A percentile compares a stretch with the other conserved stretches of the same genome.
Evolutionary conservation across 2,888 invertebrate genomes (phyloP).

Genomic region (Lasioglossum villosulum): DNA sequence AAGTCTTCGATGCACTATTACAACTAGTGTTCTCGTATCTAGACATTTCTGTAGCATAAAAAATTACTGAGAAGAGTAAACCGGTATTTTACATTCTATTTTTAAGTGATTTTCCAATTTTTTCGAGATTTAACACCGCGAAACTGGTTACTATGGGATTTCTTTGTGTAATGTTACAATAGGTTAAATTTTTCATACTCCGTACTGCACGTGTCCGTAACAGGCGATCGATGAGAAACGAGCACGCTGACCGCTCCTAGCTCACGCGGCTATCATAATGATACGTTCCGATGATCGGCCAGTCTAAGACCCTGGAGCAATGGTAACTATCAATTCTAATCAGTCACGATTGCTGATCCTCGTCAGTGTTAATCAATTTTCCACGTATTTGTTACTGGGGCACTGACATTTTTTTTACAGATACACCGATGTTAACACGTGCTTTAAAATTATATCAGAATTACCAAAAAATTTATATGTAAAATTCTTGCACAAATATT

Average conservation of each 20-base stretch:
- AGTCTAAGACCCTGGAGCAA: constrained; percentile 24
- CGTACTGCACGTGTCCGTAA: background rate
- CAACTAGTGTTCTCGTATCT: background rate
- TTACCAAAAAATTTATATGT: background rate
- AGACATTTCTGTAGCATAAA: background rate
- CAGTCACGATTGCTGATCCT: constrained; percentile 45
- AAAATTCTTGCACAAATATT: too few species aligned
- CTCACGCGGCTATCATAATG: constrained; percentile 12
- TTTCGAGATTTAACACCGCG: background rate
- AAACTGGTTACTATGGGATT: background rate
- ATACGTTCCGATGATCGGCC: constrained; percentile 13
- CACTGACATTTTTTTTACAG: background rate
- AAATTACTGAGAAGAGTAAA: background rate
- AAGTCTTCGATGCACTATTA: background rate
- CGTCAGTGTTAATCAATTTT: constrained; percentile 58
- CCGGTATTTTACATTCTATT: too few species aligned
- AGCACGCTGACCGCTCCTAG: constrained; percentile 5
- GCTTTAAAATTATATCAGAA: background rate
- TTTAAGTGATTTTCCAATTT: background rate
- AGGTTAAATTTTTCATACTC: background rate
- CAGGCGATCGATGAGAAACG: constrained; percentile 9
- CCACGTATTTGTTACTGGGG: background rate
- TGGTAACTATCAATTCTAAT: constrained; percentile 55
- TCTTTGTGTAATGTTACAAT: background rate
- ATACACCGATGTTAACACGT: background rate